Evolutionary conservation across 2,888 invertebrate genomes (phyloP).

Genomic region (Campopleginae sp.): DNA sequence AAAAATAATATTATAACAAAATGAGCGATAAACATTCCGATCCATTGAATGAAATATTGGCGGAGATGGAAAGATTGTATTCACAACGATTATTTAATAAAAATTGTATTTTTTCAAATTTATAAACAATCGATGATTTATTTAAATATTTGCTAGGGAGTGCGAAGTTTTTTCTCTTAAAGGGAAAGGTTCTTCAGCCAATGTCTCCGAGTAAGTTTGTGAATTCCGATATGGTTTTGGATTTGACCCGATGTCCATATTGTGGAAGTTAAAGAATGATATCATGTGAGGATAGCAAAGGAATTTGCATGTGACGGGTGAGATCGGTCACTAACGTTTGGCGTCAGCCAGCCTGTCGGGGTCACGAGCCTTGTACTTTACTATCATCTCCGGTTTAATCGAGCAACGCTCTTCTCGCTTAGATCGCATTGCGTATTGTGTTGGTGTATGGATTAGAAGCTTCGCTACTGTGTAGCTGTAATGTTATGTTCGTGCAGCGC

Average conservation of each 20-base stretch:
- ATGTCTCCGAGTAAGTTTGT: not conserved
- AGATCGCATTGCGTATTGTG: conserved; percentile 39
- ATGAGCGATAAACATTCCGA: not conserved
- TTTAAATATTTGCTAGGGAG: not conserved
- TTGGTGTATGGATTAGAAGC: conserved; percentile 22
- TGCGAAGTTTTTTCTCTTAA: not conserved
- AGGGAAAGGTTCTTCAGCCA: not conserved
- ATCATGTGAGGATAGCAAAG: conserved; percentile 18
- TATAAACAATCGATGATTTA: not conserved
- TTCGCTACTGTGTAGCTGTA: conserved; percentile 6
- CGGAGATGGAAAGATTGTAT: not conserved
- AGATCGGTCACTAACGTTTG: conserved; percentile 61
- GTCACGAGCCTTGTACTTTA: conserved; percentile 76
- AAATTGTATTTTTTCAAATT: not conserved
- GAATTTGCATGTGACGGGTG: conserved; percentile 62
- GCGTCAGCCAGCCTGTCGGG: conserved; percentile 66
- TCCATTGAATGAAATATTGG: not conserved
- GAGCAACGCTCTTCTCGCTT: conserved; percentile 56
- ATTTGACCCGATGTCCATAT: not conserved
- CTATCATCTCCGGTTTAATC: conserved; percentile 67
- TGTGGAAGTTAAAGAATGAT: conserved; percentile 1
- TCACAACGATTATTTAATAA: not conserved
- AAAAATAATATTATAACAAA: not conserved
- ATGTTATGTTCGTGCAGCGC: conserved; percentile 1
- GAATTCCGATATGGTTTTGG: not conserved